phyloP scores from a whole-genome alignment of 2,888 invertebrate species.

The Pristionchus exspectatus region DNA sequence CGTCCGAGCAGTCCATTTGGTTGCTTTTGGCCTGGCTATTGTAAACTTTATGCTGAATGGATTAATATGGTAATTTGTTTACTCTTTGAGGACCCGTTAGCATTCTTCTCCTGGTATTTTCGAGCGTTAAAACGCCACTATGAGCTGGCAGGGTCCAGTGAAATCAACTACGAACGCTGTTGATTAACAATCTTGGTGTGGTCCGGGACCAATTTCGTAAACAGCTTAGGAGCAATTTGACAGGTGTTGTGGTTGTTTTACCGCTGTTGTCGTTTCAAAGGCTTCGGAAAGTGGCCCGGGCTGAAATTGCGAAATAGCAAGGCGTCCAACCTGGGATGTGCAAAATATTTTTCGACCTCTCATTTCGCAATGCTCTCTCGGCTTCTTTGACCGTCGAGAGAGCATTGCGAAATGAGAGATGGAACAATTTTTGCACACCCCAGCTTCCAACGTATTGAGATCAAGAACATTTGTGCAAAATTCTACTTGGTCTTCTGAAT shows the following conservation, averaged over 20 bases:
- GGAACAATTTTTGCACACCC: too few relatives aligned
- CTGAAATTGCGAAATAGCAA: background rate
- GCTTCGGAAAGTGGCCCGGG: background rate
- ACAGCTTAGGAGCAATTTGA: background rate
- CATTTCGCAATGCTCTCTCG: too few relatives aligned
- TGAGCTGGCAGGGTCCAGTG: background rate
- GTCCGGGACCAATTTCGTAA: background rate
- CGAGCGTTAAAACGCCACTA: too few relatives aligned
- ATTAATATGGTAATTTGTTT: conserved; percentile 60
- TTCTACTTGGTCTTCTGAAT: background rate
- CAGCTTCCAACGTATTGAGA: background rate
- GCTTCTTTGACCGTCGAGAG: too few relatives aligned
- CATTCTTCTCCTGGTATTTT: too few relatives aligned
- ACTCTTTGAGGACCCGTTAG: too few relatives aligned
- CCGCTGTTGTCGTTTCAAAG: background rate
- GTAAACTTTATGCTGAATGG: conserved; percentile 65
- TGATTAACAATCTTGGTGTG: background rate
- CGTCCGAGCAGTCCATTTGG: conserved; percentile 59
- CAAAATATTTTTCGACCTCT: too few relatives aligned
- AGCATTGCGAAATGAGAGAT: too few relatives aligned
- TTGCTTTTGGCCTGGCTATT: conserved; percentile 62
- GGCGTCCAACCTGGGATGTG: background rate
- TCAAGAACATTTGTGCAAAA: background rate
- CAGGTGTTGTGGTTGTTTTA: too few relatives aligned
- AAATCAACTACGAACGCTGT: background rate